A percentile compares a stretch with the other conserved stretches of the same genome.
Conservation (phyloP, 2,888 invertebrate genomes). For the Lysandra bellargus region DNA sequence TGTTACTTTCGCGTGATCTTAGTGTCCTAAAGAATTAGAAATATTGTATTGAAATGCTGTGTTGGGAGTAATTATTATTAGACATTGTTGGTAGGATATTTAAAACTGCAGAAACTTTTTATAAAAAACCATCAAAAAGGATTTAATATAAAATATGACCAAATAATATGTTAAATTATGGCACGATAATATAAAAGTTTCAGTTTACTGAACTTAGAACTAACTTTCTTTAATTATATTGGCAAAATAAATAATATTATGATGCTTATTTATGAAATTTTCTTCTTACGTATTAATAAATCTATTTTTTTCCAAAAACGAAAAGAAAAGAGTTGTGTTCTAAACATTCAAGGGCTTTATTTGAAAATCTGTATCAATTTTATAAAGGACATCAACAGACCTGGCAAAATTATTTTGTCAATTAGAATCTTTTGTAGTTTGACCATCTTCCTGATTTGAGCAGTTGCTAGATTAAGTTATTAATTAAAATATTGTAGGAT, state of each 20-base stretch:
- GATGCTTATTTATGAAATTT: no score
- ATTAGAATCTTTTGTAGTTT: constrained; percentile 2
- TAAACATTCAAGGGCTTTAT: not conserved
- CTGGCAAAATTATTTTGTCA: constrained; percentile 21
- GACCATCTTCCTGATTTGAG: constrained; percentile 3
- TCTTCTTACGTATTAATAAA: no score
- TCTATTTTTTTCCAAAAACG: no score
- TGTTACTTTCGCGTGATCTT: not conserved
- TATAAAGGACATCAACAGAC: constrained; percentile 18
- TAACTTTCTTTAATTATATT: no score
- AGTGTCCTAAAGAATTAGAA: not conserved
- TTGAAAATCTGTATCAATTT: constrained; percentile 26
- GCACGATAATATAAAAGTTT: no score
- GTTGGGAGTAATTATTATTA: not conserved
- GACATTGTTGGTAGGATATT: not conserved
- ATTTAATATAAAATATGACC: not conserved
- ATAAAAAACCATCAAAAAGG: not conserved
- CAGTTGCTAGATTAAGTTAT: constrained; percentile 19
- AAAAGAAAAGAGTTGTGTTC: no score
- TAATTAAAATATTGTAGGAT: constrained; percentile 1
- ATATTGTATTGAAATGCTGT: not conserved
- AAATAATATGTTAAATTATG: no score
- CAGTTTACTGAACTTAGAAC: no score
- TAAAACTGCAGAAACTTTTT: not conserved
- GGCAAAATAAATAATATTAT: no score